phyloP scores from a whole-genome alignment of 2,113 vertebrate species.

The Hymenochirus boettgeri region DNA sequence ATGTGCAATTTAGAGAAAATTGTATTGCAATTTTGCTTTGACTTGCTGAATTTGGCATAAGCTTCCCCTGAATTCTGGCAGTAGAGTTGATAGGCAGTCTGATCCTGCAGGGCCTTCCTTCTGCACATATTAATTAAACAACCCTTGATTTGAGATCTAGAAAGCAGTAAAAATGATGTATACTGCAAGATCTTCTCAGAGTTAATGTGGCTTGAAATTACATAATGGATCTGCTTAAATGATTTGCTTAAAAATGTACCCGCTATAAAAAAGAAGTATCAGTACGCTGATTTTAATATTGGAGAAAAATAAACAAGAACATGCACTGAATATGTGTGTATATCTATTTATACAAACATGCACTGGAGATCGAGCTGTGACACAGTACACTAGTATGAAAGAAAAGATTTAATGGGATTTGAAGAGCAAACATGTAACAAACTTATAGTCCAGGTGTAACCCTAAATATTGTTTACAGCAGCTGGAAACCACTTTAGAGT shows the following conservation, averaged over 20 bases:
- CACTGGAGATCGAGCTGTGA: no score
- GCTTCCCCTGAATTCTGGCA: neutral
- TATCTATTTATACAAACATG: neutral
- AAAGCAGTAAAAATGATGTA: constrained; percentile 59
- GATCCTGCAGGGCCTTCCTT: constrained; percentile 31
- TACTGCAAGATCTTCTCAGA: constrained; percentile 45
- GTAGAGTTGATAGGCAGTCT: constrained; percentile 10
- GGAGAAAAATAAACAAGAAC: constrained; percentile 34
- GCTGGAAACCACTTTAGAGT: no score
- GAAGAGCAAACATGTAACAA: no score
- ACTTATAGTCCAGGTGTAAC: no score
- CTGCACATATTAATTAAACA: constrained; percentile 52
- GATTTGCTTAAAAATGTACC: constrained; percentile 51
- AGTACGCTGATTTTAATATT: constrained; percentile 47
- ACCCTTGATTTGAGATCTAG: constrained; percentile 49
- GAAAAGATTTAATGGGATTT: no score
- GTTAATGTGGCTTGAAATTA: constrained; percentile 59
- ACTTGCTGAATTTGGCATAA: neutral
- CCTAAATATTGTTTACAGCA: no score
- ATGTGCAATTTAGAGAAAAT: neutral
- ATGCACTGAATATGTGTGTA: constrained; percentile 9
- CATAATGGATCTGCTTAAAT: constrained; percentile 49
- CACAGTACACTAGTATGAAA: no score
- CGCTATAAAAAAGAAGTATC: constrained; percentile 48
- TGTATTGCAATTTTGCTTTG: neutral